Percentiles rank a stretch among this genome's conserved stretches.
phyloP scores from a whole-genome alignment of 2,113 vertebrate genomes.

The Oncorhynchus gorbuscha region DNA sequence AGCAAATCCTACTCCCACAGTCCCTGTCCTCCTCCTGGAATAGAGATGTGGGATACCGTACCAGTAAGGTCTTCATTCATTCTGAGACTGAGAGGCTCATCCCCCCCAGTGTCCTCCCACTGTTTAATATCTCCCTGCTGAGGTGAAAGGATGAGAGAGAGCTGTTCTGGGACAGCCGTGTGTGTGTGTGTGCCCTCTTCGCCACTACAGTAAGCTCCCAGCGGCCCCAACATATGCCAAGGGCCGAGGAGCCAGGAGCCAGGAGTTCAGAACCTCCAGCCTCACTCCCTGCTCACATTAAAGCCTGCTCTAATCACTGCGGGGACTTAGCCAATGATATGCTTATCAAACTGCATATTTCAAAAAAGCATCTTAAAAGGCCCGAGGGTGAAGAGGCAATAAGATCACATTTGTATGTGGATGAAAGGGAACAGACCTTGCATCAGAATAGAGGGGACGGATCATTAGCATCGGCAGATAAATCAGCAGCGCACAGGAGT shows the following conservation, averaged over 20 bases:
- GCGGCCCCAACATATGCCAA: neutral
- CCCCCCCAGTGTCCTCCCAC: too few relatives aligned
- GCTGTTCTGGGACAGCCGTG: too few relatives aligned
- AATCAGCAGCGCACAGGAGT: constrained; percentile 54
- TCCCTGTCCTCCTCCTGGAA: too few relatives aligned
- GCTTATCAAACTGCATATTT: constrained; percentile 85
- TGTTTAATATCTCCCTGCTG: too few relatives aligned
- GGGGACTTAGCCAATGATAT: constrained; percentile 77
- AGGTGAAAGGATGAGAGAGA: too few relatives aligned
- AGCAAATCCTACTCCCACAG: too few relatives aligned
- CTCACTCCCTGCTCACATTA: constrained; percentile 62
- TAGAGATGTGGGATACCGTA: too few relatives aligned
- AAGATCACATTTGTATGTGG: constrained; percentile 81
- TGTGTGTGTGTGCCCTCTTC: too few relatives aligned
- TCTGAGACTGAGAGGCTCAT: too few relatives aligned
- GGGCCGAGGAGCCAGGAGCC: neutral
- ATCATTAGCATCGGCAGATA: constrained; percentile 75
- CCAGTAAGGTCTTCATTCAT: too few relatives aligned
- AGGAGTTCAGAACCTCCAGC: constrained; percentile 11
- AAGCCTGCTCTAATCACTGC: constrained; percentile 78
- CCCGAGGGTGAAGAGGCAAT: constrained; percentile 79
- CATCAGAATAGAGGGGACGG: constrained; percentile 71
- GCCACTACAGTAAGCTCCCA: neutral
- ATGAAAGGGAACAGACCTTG: constrained; percentile 80
- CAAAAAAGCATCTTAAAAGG: constrained; percentile 81